Evolutionary conservation across 2,797 vertebrate species (phyloP), one percentile per base, ranked within the genome.

Genomic region (Melanotaenia pygmaea): DNA sequence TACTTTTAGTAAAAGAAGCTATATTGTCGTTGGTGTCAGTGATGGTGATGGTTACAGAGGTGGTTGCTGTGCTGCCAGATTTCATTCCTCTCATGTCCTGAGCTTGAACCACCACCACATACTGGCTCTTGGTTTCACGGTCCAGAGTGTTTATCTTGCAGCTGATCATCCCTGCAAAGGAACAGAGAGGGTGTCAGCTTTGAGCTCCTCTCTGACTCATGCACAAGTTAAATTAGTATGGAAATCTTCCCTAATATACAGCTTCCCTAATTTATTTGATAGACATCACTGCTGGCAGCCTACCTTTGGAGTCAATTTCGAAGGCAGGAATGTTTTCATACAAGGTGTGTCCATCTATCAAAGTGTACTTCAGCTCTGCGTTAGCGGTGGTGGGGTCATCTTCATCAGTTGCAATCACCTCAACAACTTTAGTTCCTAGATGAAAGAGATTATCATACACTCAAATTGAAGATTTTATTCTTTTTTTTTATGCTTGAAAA

Each of bases 21-120:
- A 94, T 91, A 88, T 99, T 99, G 91, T 99, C 98, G 0, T 99
- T 99, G 89, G 92, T 86, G 74, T 99, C 98, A 0, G 51, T 82
- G 80, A 99, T 81, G 20, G 74, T 92, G 87, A 99, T 94, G 71
- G 91, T 91, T 72, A 99, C 96, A 0, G 94, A 95, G 65, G 96
- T 94, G 11, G 95, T 96, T 82, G 95, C 94, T 0, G 92, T 94
- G 20, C 94, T 92, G 65, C 95, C 94, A 0, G 77, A 57, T 0
- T 20, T 26, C 13, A 86, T 80, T 1, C 95, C 95, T 1, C 92
- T 91, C 75, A 91, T 92, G 54, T 99, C 98, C 81, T 94, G 94
- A 37, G 96, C 97, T 79, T 94, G 88, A 16, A 99, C 95, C 74
- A 96, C 76, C 35, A 99, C 83, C 79, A 95, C 85, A 0, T 98